Evolutionary conservation across 1,140 invertebrate genomes (phyloP).

Genomic region (Drosophila pseudoananassae): DNA sequence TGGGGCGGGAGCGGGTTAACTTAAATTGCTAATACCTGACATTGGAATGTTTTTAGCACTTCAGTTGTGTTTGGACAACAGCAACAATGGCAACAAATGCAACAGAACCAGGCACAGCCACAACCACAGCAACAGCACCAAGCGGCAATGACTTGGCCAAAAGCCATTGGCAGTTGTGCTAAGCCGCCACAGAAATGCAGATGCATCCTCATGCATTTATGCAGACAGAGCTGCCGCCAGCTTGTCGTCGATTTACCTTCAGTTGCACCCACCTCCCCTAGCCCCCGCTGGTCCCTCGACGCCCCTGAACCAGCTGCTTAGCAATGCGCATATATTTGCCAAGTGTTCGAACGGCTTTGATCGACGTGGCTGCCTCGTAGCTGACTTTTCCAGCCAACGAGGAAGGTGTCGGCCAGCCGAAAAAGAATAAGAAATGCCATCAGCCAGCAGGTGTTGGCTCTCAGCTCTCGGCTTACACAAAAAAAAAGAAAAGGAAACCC

Average conservation of each 20-base stretch:
- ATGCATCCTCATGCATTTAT: slow-evolving; percentile 79
- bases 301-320: slow-evolving; percentile 32
- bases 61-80: slow-evolving; percentile 77
- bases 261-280: background rate
- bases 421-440: slow-evolving; percentile 54
- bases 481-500: slow-evolving; percentile 33
- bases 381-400: slow-evolving; percentile 3
- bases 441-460: slow-evolving; percentile 73
- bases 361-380: slow-evolving; percentile 66
- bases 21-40: slow-evolving; percentile 82
- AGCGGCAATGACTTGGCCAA: slow-evolving; percentile 77
- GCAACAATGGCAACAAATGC: slow-evolving; percentile 70
- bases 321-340: slow-evolving; percentile 79
- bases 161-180: slow-evolving; percentile 67
- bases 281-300: slow-evolving; percentile 12
- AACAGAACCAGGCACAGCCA: slow-evolving; percentile 18
- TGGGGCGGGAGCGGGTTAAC: slow-evolving; percentile 36
- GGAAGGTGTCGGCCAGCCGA: slow-evolving; percentile 42
- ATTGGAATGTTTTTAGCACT: slow-evolving; percentile 83
- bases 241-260: slow-evolving; percentile 69
- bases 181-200: slow-evolving; percentile 67
- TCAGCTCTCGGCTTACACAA: slow-evolving; percentile 12
- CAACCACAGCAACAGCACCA: slow-evolving; percentile 28
- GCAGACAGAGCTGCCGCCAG: slow-evolving; percentile 60
- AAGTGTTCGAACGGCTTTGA: slow-evolving; percentile 75